Percentiles rank a stretch among this genome's conserved stretches.
phyloP scores from a whole-genome alignment of 1,140 invertebrate species.

The Globodera rostochiensis region DNA sequence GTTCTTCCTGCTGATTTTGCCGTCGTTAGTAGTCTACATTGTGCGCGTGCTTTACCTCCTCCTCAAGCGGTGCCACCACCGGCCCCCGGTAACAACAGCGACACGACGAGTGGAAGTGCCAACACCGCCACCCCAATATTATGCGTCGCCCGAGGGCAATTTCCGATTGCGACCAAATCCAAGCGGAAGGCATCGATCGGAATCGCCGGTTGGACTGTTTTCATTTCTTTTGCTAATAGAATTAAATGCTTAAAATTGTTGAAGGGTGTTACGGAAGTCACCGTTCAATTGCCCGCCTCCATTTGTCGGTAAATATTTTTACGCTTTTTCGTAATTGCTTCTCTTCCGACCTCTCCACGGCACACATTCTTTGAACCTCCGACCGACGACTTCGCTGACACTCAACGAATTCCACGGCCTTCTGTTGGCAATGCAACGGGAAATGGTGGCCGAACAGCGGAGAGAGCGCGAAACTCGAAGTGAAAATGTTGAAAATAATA shows the following conservation, averaged over 20 bases:
- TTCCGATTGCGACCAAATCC: not conserved
- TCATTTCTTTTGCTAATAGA: not conserved
- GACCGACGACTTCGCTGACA: slow-evolving; percentile 20
- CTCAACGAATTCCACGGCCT: slow-evolving; percentile 30
- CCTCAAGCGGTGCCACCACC: slow-evolving; percentile 28
- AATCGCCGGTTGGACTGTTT: slow-evolving; percentile 7
- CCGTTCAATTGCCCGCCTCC: slow-evolving; percentile 28
- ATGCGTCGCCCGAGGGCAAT: not conserved
- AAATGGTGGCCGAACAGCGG: slow-evolving; percentile 23
- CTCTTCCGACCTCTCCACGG: slow-evolving; percentile 19
- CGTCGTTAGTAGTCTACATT: slow-evolving; percentile 21
- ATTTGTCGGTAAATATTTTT: slow-evolving; percentile 6
- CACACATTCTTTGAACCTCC: slow-evolving; percentile 13
- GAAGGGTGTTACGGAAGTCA: slow-evolving; percentile 20
- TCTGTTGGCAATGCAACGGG: slow-evolving; percentile 17
- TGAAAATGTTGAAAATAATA: not conserved
- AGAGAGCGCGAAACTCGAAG: not conserved
- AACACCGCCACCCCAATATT: slow-evolving; percentile 30
- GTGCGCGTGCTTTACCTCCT: slow-evolving; percentile 23
- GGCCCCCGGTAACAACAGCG: not conserved
- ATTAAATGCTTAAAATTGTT: not conserved
- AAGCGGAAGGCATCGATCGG: slow-evolving; percentile 15
- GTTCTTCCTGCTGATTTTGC: slow-evolving; percentile 25
- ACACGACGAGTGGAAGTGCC: slow-evolving; percentile 2
- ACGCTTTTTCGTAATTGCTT: not conserved